Evolutionary conservation across 2,113 vertebrate genomes (phyloP).

Genomic region (Atlantisia rogersi): DNA sequence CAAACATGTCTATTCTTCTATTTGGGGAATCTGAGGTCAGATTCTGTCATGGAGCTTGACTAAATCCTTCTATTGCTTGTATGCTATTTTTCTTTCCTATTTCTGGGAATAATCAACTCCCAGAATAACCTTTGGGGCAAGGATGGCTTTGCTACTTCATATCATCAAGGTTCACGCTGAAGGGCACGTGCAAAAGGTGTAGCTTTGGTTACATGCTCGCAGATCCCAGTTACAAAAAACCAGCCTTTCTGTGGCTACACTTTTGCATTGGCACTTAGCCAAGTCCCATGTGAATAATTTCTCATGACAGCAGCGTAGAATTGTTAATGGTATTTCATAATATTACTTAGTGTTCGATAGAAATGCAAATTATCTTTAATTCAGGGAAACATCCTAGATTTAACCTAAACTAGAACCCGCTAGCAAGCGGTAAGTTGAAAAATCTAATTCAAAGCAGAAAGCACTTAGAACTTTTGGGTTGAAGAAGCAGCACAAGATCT

Average conservation of each 20-base stretch:
- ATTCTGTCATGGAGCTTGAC: not conserved
- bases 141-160: not conserved
- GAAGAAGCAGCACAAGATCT: not conserved
- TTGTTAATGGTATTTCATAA: not conserved
- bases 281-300: not conserved
- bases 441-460: constrained; percentile 34
- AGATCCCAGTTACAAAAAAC: not conserved
- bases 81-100: not conserved
- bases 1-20: not conserved
- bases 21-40: not conserved
- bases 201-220: not conserved
- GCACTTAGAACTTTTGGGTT: constrained; percentile 11
- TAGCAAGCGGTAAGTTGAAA: not conserved
- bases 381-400: not conserved
- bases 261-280: not conserved
- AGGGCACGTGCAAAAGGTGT: not conserved
- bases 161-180: not conserved
- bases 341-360: not conserved
- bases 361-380: not conserved
- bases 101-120: not conserved
- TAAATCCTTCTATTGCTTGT: not conserved
- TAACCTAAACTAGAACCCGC: not conserved
- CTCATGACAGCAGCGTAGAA: not conserved
- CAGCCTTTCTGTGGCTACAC: not conserved
- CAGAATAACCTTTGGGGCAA: not conserved